Conservation (phyloP, 2,113 vertebrate genomes). For the rabbit (Oryctolagus cuniculus) region DNA sequence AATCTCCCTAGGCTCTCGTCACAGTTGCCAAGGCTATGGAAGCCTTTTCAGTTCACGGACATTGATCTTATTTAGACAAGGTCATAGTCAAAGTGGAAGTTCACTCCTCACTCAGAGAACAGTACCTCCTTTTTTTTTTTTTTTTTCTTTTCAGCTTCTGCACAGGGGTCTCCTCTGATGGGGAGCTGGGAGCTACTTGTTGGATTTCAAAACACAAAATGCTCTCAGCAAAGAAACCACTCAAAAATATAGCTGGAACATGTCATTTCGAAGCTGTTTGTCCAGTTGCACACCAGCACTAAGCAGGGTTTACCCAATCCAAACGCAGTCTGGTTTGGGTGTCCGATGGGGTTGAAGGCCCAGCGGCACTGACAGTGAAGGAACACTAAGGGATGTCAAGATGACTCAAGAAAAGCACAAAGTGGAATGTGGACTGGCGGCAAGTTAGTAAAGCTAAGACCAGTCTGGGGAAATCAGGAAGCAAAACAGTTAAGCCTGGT, state of each 20-base stretch:
- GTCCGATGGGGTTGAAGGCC: constrained; percentile 42
- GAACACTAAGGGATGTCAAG: neutral
- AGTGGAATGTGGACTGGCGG: neutral
- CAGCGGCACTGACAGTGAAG: constrained; percentile 32
- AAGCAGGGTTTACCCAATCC: neutral
- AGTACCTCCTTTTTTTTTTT: too few relatives aligned
- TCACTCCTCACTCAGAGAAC: too few relatives aligned
- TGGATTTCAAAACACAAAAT: constrained; percentile 44
- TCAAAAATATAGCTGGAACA: constrained; percentile 35
- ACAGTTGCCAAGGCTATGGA: too few relatives aligned
- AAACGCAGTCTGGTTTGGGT: neutral
- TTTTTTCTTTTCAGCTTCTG: too few relatives aligned
- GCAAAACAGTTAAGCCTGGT: neutral
- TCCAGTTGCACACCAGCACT: constrained; percentile 3
- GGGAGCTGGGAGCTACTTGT: neutral
- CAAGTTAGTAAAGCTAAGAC: constrained; percentile 32
- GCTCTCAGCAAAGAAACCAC: constrained; percentile 33
- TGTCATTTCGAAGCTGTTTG: constrained; percentile 25
- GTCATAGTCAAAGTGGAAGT: too few relatives aligned
- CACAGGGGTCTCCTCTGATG: constrained; percentile 43
- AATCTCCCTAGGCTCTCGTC: too few relatives aligned
- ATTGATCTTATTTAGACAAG: too few relatives aligned
- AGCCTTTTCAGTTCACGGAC: too few relatives aligned
- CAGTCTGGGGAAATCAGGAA: neutral
- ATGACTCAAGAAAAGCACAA: constrained; percentile 27